These are phyloP conservation scores for Pogonocichla stellata DNA, from an alignment of 2,113 vertebrate genomes.

Conservation along the genomic window DNA sequence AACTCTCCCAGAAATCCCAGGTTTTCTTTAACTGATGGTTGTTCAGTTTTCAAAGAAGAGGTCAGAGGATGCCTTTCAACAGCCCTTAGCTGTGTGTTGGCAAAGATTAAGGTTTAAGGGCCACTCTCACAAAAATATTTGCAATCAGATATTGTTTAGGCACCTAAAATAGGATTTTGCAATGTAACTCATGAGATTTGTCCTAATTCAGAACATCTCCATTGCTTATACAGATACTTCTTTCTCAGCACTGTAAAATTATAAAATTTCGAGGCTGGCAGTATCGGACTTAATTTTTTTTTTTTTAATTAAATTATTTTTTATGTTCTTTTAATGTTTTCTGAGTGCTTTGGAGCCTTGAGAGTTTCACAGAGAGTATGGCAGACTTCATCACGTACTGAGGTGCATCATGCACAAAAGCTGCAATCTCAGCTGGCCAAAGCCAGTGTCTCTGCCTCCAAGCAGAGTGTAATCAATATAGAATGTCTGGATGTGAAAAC, in stretches of 20 bases:
- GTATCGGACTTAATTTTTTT: background rate
- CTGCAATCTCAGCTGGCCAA: background rate
- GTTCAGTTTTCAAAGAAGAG: background rate
- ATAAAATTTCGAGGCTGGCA: background rate
- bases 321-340: background rate
- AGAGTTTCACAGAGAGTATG: background rate
- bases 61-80: background rate
- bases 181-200: background rate
- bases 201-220: background rate
- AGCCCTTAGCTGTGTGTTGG: background rate
- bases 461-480: background rate
- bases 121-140: background rate
- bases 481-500: constrained; percentile 21
- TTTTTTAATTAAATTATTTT: background rate
- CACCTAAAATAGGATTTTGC: background rate
- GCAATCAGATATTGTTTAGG: background rate
- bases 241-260: background rate
- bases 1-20: constrained; percentile 1
- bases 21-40: background rate
- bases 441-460: background rate
- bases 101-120: background rate
- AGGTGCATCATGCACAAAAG: background rate
- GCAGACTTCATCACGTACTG: background rate
- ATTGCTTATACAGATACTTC: background rate
- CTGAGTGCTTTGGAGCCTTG: background rate